phyloP scores from a whole-genome alignment of 2,797 vertebrate genomes.

The Pitangus sulphuratus region DNA sequence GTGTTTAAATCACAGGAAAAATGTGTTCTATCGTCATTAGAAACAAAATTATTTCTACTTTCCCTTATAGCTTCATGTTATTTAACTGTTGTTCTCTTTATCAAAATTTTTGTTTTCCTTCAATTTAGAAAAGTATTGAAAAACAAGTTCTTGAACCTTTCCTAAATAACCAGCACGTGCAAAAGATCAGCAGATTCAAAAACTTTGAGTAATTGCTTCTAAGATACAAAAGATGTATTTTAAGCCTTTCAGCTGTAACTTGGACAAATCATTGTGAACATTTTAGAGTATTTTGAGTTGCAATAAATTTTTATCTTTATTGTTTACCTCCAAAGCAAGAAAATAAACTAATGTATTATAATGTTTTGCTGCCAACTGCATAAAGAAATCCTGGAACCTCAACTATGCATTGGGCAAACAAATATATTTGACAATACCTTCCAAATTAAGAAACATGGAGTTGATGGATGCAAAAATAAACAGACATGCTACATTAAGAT shows the following conservation, averaged over 20 bases:
- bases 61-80: not conserved
- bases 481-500: not conserved
- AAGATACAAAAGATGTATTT: not conserved
- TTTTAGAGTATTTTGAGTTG: not conserved
- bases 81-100: not conserved
- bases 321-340: not conserved
- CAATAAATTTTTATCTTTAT: not conserved
- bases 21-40: not conserved
- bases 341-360: not conserved
- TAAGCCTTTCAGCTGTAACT: not conserved
- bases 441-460: not conserved
- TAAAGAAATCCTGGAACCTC: not conserved
- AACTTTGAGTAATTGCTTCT: not conserved
- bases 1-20: not conserved
- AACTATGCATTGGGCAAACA: not conserved
- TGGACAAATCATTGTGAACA: not conserved
- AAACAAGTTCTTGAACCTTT: not conserved
- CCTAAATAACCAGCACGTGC: not conserved
- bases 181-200: conserved; percentile 14
- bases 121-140: not conserved
- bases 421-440: not conserved
- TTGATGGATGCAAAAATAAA: not conserved
- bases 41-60: not conserved
- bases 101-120: not conserved
- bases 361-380: not conserved